phyloP scores from a whole-genome alignment of 2,113 vertebrate species.

The Anoura caudifer region DNA sequence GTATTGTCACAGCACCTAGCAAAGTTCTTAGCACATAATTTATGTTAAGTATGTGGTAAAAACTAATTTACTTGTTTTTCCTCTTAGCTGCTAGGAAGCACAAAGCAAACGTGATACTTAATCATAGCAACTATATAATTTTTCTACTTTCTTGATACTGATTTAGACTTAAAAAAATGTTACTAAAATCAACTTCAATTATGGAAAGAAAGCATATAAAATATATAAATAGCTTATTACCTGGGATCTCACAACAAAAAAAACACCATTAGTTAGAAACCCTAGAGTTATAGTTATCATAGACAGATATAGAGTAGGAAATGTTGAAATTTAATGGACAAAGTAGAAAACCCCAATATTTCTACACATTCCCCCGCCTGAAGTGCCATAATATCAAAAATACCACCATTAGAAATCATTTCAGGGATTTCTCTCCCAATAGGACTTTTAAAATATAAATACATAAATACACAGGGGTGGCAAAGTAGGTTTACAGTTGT shows the following conservation, averaged over 20 bases:
- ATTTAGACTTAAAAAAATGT: not conserved
- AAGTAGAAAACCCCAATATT: not conserved
- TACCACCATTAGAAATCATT: not conserved
- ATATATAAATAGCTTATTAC: not conserved
- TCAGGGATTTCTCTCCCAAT: not conserved
- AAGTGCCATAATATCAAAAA: not conserved
- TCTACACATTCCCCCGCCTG: not conserved
- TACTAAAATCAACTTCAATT: not conserved
- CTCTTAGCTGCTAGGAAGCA: not conserved
- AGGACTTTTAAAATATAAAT: not conserved
- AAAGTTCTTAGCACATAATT: not conserved
- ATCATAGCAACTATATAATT: not conserved
- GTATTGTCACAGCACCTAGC: not conserved
- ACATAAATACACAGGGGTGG: not conserved
- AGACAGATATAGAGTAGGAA: not conserved
- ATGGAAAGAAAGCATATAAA: not conserved
- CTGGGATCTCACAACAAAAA: not conserved
- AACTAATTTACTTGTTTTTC: slow-evolving; percentile 17
- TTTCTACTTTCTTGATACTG: not conserved
- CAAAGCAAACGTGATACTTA: not conserved
- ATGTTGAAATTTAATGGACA: not conserved
- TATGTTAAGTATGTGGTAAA: not conserved
- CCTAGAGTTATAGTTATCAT: not conserved
- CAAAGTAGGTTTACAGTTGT: not conserved
- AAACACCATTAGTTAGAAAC: not conserved